Evolutionary conservation across 2,797 vertebrate species (phyloP), one percentile per base, ranked within the genome.

Genomic region (Takifugu rubripes): DNA sequence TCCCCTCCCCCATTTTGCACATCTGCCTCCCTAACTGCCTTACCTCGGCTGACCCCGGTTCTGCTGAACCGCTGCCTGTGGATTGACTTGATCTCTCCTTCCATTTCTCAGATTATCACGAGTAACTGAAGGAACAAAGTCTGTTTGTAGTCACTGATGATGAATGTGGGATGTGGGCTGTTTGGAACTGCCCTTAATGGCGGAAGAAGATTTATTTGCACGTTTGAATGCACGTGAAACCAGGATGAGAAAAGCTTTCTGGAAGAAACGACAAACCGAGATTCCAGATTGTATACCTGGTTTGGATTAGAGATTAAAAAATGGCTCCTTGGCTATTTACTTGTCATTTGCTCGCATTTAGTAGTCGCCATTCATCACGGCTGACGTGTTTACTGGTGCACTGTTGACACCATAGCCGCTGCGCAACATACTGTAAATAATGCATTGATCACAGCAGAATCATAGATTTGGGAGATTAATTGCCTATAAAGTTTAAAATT

Each of bases 371-470:
- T 75, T 74, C 43, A 72, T 75, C 62, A 70, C 45, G 26, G 17
- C 49, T 9, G 64, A 68, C 64, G 59, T 74, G 65, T 81, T 79
- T 75, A 81, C 71, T 75, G 67, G 69, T 58, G 66, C 50, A 17
- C 59, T 77, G 57, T 65, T 70, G 58, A 69, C 59, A 64, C 47
- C 64, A 45, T 59, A 61, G 31, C 52, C 51, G 67, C 63, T 33
- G n/a, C 59, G 59, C 14, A 48, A 14, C 16, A 6, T 2, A 9
- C 44, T 25, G 21, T 40, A 40, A 40, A 40, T 14, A 40, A 1
- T 40, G 36, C 36, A 14, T 3, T 14, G 36, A 14, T 40, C 36
- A 14, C 36, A 3, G 10, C 36, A 40, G 31, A 33, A 12, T 40
- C 12, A 3, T 40, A 14, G 36, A 14, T 40, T 40, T 12, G 4